phyloP scores from a whole-genome alignment of 2,797 vertebrate species.

The Staurois parvus region DNA sequence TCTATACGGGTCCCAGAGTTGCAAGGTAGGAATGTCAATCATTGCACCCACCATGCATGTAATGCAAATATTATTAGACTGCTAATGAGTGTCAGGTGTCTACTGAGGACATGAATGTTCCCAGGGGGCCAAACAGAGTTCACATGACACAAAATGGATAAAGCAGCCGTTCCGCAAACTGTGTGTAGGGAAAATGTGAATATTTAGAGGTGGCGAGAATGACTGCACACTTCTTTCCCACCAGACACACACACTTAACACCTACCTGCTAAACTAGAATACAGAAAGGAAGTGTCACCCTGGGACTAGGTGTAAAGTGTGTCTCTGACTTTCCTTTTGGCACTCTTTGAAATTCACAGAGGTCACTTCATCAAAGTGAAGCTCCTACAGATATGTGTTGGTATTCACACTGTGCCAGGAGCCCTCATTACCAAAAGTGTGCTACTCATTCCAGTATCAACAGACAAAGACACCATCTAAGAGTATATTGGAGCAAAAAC shows the following conservation, averaged over 20 bases:
- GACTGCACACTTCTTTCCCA: neutral
- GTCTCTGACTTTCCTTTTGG: neutral
- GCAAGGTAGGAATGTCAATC: no score
- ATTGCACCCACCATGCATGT: neutral
- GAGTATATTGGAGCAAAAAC: no score
- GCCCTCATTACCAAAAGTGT: neutral
- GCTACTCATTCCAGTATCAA: neutral
- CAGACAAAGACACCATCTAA: no score
- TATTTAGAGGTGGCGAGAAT: neutral
- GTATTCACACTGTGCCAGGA: neutral
- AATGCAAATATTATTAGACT: neutral
- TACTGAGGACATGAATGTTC: neutral
- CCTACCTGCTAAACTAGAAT: neutral
- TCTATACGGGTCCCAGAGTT: no score
- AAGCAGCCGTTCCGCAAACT: neutral
- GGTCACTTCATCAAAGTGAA: neutral
- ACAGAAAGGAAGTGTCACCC: conserved; percentile 30
- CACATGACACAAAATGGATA: neutral
- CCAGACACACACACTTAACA: conserved; percentile 8
- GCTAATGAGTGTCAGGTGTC: neutral
- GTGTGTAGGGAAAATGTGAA: neutral
- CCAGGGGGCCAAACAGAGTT: conserved; percentile 24
- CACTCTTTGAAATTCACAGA: conserved; percentile 12
- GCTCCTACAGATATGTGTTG: neutral
- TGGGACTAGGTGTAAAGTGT: neutral